These are phyloP conservation scores for Andrena hattorfiana DNA, from an alignment of 2,888 invertebrate genomes.

Conservation along the genomic window DNA sequence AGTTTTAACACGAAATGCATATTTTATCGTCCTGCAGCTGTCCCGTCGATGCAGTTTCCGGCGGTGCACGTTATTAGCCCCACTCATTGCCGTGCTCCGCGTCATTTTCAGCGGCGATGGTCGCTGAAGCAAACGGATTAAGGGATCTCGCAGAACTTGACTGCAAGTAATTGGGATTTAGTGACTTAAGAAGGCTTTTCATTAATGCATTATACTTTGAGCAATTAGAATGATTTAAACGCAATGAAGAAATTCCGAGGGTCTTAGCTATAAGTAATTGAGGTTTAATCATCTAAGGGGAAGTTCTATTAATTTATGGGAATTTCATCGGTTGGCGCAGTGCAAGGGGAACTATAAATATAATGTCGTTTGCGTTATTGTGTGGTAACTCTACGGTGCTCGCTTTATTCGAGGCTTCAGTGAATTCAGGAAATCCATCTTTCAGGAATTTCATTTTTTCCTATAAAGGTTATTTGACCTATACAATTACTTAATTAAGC, in stretches of 20 bases:
- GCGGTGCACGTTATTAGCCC: background rate
- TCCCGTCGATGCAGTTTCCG: slow-evolving; percentile 19
- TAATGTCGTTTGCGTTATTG: background rate
- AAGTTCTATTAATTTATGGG: background rate
- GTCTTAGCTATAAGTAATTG: background rate
- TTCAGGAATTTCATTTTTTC: no score
- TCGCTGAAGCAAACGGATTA: background rate
- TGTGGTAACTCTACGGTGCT: background rate
- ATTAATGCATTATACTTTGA: background rate
- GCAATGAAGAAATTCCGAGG: background rate
- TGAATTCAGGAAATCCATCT: background rate
- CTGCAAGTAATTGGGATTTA: background rate
- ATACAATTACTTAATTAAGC: no score
- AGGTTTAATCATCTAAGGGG: background rate
- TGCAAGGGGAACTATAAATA: background rate
- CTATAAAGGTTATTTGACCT: no score
- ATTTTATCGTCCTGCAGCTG: slow-evolving; percentile 40
- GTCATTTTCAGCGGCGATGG: background rate
- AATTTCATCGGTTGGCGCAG: background rate
- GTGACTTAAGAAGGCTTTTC: background rate
- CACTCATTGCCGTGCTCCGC: background rate
- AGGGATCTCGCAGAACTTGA: background rate
- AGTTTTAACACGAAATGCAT: slow-evolving; percentile 51
- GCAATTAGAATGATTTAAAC: background rate
- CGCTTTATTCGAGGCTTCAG: background rate